These are phyloP conservation scores for Micropoecilia bifurca DNA, from an alignment of 2,797 vertebrate genomes.

Conservation along the genomic window DNA sequence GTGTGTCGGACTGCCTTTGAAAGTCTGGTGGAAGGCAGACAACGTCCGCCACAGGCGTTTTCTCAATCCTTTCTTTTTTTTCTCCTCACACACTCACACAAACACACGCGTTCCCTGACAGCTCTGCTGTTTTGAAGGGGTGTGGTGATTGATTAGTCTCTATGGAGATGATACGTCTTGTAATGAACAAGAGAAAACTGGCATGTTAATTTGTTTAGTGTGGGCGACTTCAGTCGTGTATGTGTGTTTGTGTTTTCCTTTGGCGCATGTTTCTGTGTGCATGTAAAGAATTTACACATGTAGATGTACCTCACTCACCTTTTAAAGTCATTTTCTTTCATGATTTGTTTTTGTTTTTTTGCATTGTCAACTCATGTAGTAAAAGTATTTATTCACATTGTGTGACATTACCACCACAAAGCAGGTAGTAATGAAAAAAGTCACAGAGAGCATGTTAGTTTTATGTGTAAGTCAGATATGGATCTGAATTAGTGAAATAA, in stretches of 20 bases:
- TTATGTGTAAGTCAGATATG: not conserved
- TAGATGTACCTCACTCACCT: not conserved
- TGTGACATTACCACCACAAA: not conserved
- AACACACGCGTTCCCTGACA: constrained; percentile 40
- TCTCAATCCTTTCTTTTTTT: constrained; percentile 19
- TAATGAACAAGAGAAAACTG: constrained; percentile 69
- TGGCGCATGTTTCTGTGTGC: not conserved
- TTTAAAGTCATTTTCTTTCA: not conserved
- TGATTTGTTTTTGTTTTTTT: not conserved
- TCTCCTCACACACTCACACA: too few species aligned
- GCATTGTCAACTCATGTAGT: not conserved
- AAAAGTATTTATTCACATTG: not conserved
- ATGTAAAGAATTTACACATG: not conserved
- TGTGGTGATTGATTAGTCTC: constrained; percentile 68
- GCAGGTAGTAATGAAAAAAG: too few species aligned
- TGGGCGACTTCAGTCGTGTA: constrained; percentile 31
- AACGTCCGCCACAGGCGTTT: constrained; percentile 45
- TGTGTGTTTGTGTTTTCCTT: constrained; percentile 22
- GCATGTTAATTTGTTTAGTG: constrained; percentile 62
- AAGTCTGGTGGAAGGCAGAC: constrained; percentile 44
- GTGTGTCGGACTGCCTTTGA: constrained; percentile 41
- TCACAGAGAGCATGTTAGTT: not conserved
- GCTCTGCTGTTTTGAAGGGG: constrained; percentile 53
- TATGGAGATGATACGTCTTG: constrained; percentile 61
- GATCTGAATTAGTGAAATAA: not conserved